Percentiles rank a stretch among this genome's conserved stretches.
phyloP scores from a whole-genome alignment of 2,888 invertebrate genomes.

The Salpingus planirostris region DNA sequence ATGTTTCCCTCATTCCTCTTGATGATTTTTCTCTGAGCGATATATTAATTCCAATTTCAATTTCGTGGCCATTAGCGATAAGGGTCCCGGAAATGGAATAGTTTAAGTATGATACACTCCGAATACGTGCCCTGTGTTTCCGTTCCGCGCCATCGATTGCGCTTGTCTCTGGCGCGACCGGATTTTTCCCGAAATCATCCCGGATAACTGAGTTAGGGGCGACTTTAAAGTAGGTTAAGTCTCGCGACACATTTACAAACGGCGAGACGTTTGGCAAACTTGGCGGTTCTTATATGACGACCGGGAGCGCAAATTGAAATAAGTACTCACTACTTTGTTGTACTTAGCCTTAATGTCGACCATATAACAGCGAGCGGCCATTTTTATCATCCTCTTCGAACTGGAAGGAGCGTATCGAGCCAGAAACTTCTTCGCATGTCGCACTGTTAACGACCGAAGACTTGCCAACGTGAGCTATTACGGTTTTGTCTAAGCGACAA shows the following conservation, averaged over 20 bases:
- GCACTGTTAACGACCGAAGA: too few species aligned
- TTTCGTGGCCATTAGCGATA: slow-evolving; percentile 3
- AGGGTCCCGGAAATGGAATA: slow-evolving; percentile 2
- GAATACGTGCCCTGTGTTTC: slow-evolving; percentile 4
- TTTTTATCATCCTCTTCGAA: too few species aligned
- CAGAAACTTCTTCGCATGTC: too few species aligned
- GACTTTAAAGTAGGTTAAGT: slow-evolving; percentile 20
- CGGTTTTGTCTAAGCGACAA: too few species aligned
- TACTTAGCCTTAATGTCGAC: not conserved
- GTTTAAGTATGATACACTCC: slow-evolving; percentile 4
- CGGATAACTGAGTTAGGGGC: slow-evolving; percentile 13
- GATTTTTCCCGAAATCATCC: slow-evolving; percentile 7
- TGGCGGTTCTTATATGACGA: slow-evolving; percentile 9
- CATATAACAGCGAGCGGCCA: too few species aligned
- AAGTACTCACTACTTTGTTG: slow-evolving; percentile 4
- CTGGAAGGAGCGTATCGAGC: too few species aligned
- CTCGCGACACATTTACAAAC: slow-evolving; percentile 20
- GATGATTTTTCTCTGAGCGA: too few species aligned
- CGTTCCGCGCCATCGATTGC: slow-evolving; percentile 5
- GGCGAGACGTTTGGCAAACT: slow-evolving; percentile 20
- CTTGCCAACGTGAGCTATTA: too few species aligned
- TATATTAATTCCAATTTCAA: slow-evolving; percentile 4
- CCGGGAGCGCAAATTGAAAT: slow-evolving; percentile 8
- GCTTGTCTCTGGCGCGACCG: slow-evolving; percentile 4
- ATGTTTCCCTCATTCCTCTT: too few species aligned